phyloP scores from a whole-genome alignment of 2,888 invertebrate genomes.

The Drosophila greeni region DNA sequence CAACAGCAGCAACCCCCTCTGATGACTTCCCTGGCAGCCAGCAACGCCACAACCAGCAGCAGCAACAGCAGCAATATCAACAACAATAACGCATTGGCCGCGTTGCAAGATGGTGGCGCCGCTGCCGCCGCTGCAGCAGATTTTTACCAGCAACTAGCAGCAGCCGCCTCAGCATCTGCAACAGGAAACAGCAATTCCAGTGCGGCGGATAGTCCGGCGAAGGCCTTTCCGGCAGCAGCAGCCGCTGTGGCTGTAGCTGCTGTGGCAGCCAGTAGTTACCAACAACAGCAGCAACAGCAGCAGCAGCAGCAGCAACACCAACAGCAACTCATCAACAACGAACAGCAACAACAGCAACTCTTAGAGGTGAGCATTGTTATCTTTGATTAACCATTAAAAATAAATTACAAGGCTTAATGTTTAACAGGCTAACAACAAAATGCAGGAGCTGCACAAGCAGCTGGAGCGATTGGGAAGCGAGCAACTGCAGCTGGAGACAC shows the following conservation, averaged over 20 bases:
- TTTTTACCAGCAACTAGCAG: slow-evolving; percentile 67
- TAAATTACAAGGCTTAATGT: background rate
- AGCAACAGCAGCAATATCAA: slow-evolving; percentile 49
- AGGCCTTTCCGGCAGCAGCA: slow-evolving; percentile 60
- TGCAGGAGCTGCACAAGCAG: slow-evolving; percentile 83
- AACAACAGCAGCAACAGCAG: slow-evolving; percentile 62
- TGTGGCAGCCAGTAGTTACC: slow-evolving; percentile 72
- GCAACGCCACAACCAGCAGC: slow-evolving; percentile 42
- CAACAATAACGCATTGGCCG: slow-evolving; percentile 56
- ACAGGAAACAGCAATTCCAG: slow-evolving; percentile 27
- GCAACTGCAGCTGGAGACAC: slow-evolving; percentile 83
- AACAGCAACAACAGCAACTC: slow-evolving; percentile 72
- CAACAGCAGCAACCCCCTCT: slow-evolving; percentile 34
- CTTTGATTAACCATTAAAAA: background rate
- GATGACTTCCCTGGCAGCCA: slow-evolving; percentile 66
- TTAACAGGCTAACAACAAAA: slow-evolving; percentile 77
- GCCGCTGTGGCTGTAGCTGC: slow-evolving; percentile 70
- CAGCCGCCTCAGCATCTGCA: slow-evolving; percentile 56
- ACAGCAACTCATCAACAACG: slow-evolving; percentile 70
- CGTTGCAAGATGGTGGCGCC: slow-evolving; percentile 68
- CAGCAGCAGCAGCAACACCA: slow-evolving; percentile 60
- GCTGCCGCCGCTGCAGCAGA: slow-evolving; percentile 65
- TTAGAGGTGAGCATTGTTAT: slow-evolving; percentile 63
- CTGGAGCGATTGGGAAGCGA: slow-evolving; percentile 84
- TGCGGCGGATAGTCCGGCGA: slow-evolving; percentile 35